These are phyloP conservation scores for Antitype chi DNA, from an alignment of 2,888 invertebrate species.

Conservation along the genomic window DNA sequence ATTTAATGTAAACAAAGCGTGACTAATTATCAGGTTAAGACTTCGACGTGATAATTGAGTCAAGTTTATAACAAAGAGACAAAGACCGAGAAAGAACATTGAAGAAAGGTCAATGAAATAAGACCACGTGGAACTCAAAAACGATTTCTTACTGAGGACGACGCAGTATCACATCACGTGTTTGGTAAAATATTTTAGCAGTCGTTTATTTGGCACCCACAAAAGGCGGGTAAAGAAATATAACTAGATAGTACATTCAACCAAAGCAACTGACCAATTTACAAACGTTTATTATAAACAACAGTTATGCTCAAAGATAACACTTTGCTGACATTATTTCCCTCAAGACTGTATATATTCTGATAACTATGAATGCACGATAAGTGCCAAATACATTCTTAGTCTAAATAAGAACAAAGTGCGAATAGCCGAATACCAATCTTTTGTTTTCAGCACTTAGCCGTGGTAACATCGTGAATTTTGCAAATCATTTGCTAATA, in stretches of 20 bases:
- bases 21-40: constrained; percentile 61
- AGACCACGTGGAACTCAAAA: constrained; percentile 72
- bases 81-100: constrained; percentile 70
- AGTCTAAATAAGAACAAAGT: constrained; percentile 30
- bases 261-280: constrained; percentile 60
- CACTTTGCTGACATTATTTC: constrained; percentile 55
- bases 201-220: constrained; percentile 70
- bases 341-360: constrained; percentile 23
- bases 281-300: constrained; percentile 59
- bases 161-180: constrained; percentile 71
- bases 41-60: constrained; percentile 62
- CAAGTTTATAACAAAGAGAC: constrained; percentile 70
- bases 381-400: constrained; percentile 19
- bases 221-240: constrained; percentile 63
- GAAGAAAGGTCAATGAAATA: constrained; percentile 77
- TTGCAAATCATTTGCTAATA: constrained; percentile 47
- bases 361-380: constrained; percentile 38
- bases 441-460: constrained; percentile 36
- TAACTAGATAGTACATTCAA: constrained; percentile 64
- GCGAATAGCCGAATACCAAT: constrained; percentile 19
- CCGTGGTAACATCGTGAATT: constrained; percentile 24
- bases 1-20: constrained; percentile 59
- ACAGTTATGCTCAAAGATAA: constrained; percentile 60
- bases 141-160: constrained; percentile 51
- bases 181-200: constrained; percentile 62